Evolutionary conservation across 2,113 vertebrate species (phyloP), one percentile per base, ranked within the genome.

Genomic region (Atlantisia rogersi): DNA sequence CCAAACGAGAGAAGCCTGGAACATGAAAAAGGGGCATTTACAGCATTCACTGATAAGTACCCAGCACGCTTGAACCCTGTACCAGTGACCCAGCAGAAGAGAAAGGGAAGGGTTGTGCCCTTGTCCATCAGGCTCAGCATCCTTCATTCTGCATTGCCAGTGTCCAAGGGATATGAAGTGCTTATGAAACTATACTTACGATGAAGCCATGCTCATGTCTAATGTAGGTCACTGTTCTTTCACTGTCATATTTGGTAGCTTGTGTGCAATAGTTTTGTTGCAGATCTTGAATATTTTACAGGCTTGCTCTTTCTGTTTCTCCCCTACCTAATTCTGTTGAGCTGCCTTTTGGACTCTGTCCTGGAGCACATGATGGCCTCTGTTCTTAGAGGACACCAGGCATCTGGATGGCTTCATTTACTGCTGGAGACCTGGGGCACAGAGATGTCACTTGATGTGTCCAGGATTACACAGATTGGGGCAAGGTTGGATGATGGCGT

Each of bases 211-310:
- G 0, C 37, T 94, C 24, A 3, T 29, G 62, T 37, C 63, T 82
- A 89, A 83, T 88, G 86, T 93, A 95, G 92, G 92, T 96, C 87
- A 94, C 11, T 69, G 86, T 78, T 95, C 83, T 86, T 93, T 81
- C 55, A 11, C 82, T 7, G 11, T 75, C 77, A 59, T 31, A 11
- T 82, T 68, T 92, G 39, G 37, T 62, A 46, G 39, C 16, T 86
- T 52, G 52, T 63, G 95, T 94, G 80, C 52, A 62, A 4, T 44
- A 46, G 12, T 12, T 3, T 15, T 48, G 39, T 56, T 87, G 32
- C 46, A 58, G 42, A 35, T 81, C 89, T 89, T 73, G 28, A 76
- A 40, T 7, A 0, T 80, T 88, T 81, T 67, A 75, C 1, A 13
- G 53, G 13, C 20, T 91, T 3, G 1, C 12, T 94, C 15, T 39